phyloP scores from a whole-genome alignment of 64 coral and sea anemone genomes.

The Hydrozoanthus tunicans region DNA sequence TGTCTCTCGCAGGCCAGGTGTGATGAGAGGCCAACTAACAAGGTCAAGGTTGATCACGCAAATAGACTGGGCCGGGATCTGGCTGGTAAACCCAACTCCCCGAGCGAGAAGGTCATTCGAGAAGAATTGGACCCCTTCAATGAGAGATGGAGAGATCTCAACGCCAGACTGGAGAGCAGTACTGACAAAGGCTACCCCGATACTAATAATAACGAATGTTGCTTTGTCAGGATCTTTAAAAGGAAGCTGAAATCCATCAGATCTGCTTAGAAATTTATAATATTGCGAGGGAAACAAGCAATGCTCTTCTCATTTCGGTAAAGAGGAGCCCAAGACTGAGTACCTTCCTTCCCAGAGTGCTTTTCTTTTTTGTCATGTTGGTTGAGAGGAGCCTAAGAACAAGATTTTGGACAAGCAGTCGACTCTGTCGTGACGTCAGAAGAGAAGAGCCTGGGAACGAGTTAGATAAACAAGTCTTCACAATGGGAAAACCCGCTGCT shows the following conservation, averaged over 20 bases:
- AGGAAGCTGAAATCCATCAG: slow-evolving; percentile 37
- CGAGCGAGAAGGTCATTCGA: slow-evolving; percentile 32
- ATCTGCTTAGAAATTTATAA: neutral
- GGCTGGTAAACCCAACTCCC: slow-evolving; percentile 39
- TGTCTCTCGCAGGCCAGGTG: slow-evolving; percentile 20
- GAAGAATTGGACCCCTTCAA: slow-evolving; percentile 35
- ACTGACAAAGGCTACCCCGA: slow-evolving; percentile 41
- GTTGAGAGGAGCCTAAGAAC: no score
- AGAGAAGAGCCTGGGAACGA: no score
- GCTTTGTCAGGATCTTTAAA: slow-evolving; percentile 25
- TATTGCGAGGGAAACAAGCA: neutral
- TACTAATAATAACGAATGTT: neutral
- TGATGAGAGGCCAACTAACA: slow-evolving; percentile 26
- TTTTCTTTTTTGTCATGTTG: no score
- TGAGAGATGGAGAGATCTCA: slow-evolving; percentile 48
- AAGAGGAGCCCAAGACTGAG: no score
- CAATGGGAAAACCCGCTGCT: no score
- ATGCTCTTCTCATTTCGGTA: no score
- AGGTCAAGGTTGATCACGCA: slow-evolving; percentile 21
- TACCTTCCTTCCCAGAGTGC: no score
- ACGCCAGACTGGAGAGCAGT: slow-evolving; percentile 32
- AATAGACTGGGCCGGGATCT: slow-evolving; percentile 30
- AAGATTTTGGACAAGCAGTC: no score
- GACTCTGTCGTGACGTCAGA: no score
- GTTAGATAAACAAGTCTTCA: no score